Evolutionary conservation across 1,140 invertebrate species (phyloP).

Genomic region (Drosophila trapezifrons): DNA sequence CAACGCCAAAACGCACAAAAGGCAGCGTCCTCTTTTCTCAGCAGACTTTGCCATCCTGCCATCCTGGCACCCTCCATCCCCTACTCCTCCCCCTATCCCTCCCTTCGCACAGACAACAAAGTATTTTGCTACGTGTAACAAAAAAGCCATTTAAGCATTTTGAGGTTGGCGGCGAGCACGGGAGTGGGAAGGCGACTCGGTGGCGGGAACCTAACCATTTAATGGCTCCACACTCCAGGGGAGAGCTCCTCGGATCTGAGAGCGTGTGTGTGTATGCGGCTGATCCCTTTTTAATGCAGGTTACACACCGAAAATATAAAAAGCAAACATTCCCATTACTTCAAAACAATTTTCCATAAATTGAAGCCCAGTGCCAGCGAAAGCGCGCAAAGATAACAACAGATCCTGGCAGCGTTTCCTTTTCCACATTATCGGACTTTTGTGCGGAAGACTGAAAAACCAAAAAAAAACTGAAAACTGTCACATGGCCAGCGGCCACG

Average conservation of each 20-base stretch:
- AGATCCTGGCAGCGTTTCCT: slow-evolving; percentile 13
- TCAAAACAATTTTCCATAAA: slow-evolving; percentile 82
- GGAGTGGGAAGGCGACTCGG: slow-evolving; percentile 17
- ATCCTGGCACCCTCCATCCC: background rate
- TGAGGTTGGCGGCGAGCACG: slow-evolving; percentile 63
- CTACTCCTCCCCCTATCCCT: background rate
- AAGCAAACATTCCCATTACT: slow-evolving; percentile 68
- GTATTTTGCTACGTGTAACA: slow-evolving; percentile 82
- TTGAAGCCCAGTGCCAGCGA: slow-evolving; percentile 62
- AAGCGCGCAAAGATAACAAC: slow-evolving; percentile 26
- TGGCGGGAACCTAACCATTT: slow-evolving; percentile 74
- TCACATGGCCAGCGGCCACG: slow-evolving; percentile 27
- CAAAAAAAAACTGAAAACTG: slow-evolving; percentile 34
- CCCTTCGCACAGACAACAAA: slow-evolving; percentile 66
- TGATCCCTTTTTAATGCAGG: slow-evolving; percentile 81
- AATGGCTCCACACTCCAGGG: slow-evolving; percentile 66
- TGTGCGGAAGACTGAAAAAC: slow-evolving; percentile 19
- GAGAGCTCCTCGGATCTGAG: slow-evolving; percentile 5
- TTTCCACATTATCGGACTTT: slow-evolving; percentile 31
- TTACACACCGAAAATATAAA: slow-evolving; percentile 43
- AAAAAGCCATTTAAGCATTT: slow-evolving; percentile 83
- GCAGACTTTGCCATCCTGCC: slow-evolving; percentile 3
- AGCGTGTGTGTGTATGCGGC: slow-evolving; percentile 20
- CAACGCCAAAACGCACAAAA: slow-evolving; percentile 71
- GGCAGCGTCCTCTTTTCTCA: slow-evolving; percentile 26